Evolutionary conservation across 2,113 vertebrate species (phyloP), one percentile per base, ranked within the genome.

Genomic region (Erpornis zantholeuca): DNA sequence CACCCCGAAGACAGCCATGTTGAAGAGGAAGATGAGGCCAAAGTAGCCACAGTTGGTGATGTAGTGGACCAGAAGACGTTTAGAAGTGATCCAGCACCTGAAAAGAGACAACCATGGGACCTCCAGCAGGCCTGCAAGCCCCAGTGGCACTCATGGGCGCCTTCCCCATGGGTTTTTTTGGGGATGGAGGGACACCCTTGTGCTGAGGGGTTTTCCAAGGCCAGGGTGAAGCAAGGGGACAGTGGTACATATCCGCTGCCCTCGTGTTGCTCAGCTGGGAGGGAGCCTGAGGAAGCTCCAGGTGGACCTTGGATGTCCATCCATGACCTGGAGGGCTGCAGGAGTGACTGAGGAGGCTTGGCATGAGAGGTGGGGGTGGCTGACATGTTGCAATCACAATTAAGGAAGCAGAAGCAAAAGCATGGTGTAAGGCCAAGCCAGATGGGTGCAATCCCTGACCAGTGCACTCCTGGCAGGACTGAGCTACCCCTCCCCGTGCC

Each of bases 61-160:
- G 15, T 98, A 98, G 82, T 98, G 97, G 65, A 97, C 96, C 21
- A 56, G 44, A n/a, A 57, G 7, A 52, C 15, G 88, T 92, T 80
- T 10, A 3, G 98, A 84, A 35, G 11, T 97, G 95, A 99, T 98
- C 98, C 98, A 99, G 96, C 98, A 99, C 88, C 98, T 99, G 93
- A 50, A 83, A 80, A 84, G 69, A 53, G 71, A 35, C 11, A 81
- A 60, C 6, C 1, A 0, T 3, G 1, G 47, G 71, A 16, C 40
- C 53, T 92, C 82, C 63, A 92, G 86, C 1, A 6, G 36, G 42
- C 25, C 70, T 82, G 56, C 61, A 35, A 70, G 44, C 17, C 29
- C 15, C 10, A 4, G 49, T 20, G 85, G 22, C 84, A 81, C 25
- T 72, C 42, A 15, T 14, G n/a, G 57, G 44, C 71, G 28, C 36